phyloP scores from a whole-genome alignment of 2,113 vertebrate species.

The Leucopsar rothschildi region DNA sequence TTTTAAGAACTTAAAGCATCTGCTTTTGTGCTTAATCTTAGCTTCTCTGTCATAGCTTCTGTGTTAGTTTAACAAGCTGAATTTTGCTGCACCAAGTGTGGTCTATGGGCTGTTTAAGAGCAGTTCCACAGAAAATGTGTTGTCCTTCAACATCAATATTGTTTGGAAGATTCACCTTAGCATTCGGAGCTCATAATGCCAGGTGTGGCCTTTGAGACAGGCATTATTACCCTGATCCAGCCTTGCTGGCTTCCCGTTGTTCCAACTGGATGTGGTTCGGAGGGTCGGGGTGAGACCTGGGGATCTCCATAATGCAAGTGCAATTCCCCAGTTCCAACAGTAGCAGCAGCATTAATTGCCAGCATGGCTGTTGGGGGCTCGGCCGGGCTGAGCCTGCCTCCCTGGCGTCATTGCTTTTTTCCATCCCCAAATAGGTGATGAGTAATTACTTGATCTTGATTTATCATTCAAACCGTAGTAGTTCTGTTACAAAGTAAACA shows the following conservation, averaged over 20 bases:
- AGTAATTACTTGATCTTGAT: constrained; percentile 64
- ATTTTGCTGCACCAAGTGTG: neutral
- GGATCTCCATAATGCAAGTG: neutral
- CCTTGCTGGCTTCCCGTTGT: neutral
- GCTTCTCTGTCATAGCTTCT: neutral
- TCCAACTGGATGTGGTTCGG: neutral
- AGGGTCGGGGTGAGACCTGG: neutral
- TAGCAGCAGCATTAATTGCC: neutral
- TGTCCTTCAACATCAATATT: neutral
- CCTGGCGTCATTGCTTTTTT: constrained; percentile 10
- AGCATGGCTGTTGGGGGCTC: neutral
- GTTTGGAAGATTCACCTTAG: neutral
- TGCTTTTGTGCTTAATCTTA: neutral
- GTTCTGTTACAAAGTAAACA: constrained; percentile 62
- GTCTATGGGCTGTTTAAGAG: neutral
- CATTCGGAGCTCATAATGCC: neutral
- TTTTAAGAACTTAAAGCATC: neutral
- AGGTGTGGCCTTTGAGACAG: neutral
- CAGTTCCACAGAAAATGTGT: neutral
- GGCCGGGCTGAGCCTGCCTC: neutral
- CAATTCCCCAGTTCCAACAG: constrained; percentile 32
- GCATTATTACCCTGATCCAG: neutral
- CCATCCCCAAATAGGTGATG: constrained; percentile 59
- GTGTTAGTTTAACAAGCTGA: neutral
- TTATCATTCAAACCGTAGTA: constrained; percentile 57